These are phyloP conservation scores for Siniperca chuatsi DNA, from an alignment of 2,113 vertebrate species.

Conservation along the genomic window DNA sequence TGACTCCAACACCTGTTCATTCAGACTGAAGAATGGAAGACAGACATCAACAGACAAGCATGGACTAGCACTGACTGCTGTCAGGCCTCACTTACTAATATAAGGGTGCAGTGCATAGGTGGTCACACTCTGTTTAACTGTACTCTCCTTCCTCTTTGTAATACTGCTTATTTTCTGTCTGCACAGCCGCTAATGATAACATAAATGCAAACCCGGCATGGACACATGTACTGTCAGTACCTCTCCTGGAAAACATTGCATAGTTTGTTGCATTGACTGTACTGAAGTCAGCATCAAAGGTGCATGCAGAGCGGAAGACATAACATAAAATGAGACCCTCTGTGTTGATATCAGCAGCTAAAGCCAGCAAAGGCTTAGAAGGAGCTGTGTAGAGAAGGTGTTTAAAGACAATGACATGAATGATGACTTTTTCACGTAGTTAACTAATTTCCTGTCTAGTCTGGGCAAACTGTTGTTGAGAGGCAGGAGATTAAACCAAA, in stretches of 20 bases:
- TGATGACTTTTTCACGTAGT: too few relatives aligned
- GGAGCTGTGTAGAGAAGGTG: neutral
- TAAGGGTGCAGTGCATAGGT: slow-evolving; percentile 20
- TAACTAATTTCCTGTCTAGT: neutral
- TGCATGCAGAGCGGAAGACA: neutral
- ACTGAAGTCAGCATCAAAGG: neutral
- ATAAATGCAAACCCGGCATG: slow-evolving; percentile 18
- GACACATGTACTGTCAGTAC: slow-evolving; percentile 12
- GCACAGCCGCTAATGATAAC: slow-evolving; percentile 33
- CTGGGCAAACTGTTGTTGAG: neutral
- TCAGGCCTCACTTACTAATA: slow-evolving; percentile 39
- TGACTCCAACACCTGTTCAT: slow-evolving; percentile 65
- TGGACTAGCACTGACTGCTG: slow-evolving; percentile 40
- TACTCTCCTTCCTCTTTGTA: slow-evolving; percentile 37
- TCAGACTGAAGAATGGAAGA: slow-evolving; percentile 38
- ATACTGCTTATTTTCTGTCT: slow-evolving; percentile 55
- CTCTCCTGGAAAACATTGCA: slow-evolving; percentile 25
- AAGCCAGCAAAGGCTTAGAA: neutral
- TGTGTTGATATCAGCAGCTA: neutral
- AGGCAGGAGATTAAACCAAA: neutral
- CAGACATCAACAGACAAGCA: slow-evolving; percentile 57
- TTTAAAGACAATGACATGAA: neutral
- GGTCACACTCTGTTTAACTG: slow-evolving; percentile 35
- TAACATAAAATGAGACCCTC: neutral
- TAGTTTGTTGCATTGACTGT: neutral